Conservation (phyloP, 1,140 invertebrate species). For the Nixonia krombeini region DNA sequence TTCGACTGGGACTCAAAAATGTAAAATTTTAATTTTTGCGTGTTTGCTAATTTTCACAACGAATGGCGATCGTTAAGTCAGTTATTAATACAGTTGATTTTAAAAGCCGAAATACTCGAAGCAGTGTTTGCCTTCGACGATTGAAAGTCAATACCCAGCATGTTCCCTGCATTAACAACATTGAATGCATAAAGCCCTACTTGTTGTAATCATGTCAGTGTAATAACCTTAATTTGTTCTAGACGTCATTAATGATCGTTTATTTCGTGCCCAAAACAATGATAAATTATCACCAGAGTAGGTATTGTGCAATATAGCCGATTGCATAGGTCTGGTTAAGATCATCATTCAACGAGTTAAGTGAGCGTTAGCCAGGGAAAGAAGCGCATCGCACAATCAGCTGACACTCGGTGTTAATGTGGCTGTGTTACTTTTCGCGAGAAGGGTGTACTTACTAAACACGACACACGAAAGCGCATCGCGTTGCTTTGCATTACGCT, state of each 20-base stretch:
- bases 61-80: no score
- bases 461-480: slow-evolving; percentile 43
- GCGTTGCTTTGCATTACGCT: slow-evolving; percentile 47
- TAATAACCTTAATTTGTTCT: slow-evolving; percentile 67
- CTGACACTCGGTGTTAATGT: slow-evolving; percentile 43
- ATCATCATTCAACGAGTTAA: slow-evolving; percentile 47
- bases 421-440: slow-evolving; percentile 41
- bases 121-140: slow-evolving; percentile 65
- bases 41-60: no score
- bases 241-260: slow-evolving; percentile 63
- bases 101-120: no score
- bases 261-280: slow-evolving; percentile 50
- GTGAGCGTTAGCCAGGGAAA: slow-evolving; percentile 48
- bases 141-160: slow-evolving; percentile 60
- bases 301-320: slow-evolving; percentile 37
- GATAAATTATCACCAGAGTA: slow-evolving; percentile 42
- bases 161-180: slow-evolving; percentile 59
- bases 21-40: no score
- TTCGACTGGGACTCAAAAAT: no score
- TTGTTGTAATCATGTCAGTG: slow-evolving; percentile 61
- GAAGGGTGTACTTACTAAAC: slow-evolving; percentile 42
- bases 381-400: slow-evolving; percentile 37
- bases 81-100: no score
- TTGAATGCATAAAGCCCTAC: slow-evolving; percentile 50
- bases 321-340: slow-evolving; percentile 55